These are phyloP conservation scores for Furcula furcula DNA, from an alignment of 2,888 invertebrate genomes.

Conservation along the genomic window DNA sequence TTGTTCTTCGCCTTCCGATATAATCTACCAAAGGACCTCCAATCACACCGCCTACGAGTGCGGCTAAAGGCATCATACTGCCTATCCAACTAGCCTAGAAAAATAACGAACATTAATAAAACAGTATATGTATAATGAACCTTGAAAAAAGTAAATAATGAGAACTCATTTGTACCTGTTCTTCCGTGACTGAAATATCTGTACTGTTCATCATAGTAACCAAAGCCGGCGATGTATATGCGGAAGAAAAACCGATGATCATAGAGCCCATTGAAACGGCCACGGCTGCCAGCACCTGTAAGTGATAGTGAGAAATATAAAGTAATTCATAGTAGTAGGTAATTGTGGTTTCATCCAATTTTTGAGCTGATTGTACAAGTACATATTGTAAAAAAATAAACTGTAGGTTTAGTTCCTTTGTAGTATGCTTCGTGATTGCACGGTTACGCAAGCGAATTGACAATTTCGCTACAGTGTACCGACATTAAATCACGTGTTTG, in stretches of 20 bases:
- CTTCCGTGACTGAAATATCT: slow-evolving; percentile 78
- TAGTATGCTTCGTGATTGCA: too few relatives aligned
- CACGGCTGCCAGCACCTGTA: slow-evolving; percentile 91
- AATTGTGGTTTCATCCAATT: not conserved
- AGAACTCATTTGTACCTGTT: slow-evolving; percentile 77
- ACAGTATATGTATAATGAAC: not conserved
- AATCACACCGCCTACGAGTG: slow-evolving; percentile 90
- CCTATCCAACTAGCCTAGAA: slow-evolving; percentile 92
- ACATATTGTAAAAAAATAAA: too few relatives aligned
- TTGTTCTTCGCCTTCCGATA: slow-evolving; percentile 92
- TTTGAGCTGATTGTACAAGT: too few relatives aligned
- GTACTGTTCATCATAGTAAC: slow-evolving; percentile 86
- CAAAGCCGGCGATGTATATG: slow-evolving; percentile 95
- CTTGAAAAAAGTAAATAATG: not conserved
- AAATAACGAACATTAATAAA: slow-evolving; percentile 9
- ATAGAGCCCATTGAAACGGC: slow-evolving; percentile 94
- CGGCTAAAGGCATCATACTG: slow-evolving; percentile 93
- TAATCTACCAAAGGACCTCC: slow-evolving; percentile 94
- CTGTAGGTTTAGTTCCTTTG: too few relatives aligned
- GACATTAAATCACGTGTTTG: too few relatives aligned
- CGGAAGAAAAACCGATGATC: slow-evolving; percentile 92
- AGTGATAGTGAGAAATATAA: slow-evolving; percentile 16
- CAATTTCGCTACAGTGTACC: too few relatives aligned
- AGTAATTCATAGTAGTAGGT: not conserved
- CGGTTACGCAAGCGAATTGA: too few relatives aligned